Conservation (phyloP, 2,888 invertebrate genomes). For the Syritta pipiens region DNA sequence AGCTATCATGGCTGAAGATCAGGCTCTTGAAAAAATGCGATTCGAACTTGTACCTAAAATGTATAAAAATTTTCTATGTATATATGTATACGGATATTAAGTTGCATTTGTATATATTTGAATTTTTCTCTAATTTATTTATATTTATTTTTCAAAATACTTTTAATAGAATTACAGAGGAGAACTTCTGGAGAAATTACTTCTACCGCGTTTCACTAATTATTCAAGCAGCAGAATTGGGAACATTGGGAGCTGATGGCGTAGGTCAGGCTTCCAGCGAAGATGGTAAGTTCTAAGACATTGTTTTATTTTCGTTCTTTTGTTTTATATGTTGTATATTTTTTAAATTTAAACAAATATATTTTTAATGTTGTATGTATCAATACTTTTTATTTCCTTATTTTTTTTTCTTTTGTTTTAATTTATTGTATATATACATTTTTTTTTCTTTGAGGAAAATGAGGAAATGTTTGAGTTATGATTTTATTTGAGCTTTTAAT, state of each 20-base stretch:
- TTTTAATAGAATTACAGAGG: slow-evolving; percentile 90
- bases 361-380: slow-evolving; percentile 23
- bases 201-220: slow-evolving; percentile 99
- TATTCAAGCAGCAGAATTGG: slow-evolving; percentile 94
- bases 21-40: slow-evolving; percentile 98
- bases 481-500: slow-evolving; percentile 33
- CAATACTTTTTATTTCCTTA: slow-evolving; percentile 77
- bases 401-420: slow-evolving; percentile 75
- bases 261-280: slow-evolving; percentile 79
- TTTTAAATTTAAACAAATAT: slow-evolving; percentile 9
- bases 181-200: slow-evolving; percentile 99
- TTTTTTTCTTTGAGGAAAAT: slow-evolving; percentile 63
- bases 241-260: slow-evolving; percentile 79
- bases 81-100: background rate
- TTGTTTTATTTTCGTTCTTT: slow-evolving; percentile 43
- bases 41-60: slow-evolving; percentile 99
- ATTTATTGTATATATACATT: slow-evolving; percentile 19
- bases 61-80: slow-evolving; percentile 82
- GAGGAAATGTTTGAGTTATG: slow-evolving; percentile 59
- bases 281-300: slow-evolving; percentile 77
- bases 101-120: background rate
- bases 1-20: slow-evolving; percentile 96
- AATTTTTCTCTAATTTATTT: too few relatives aligned
- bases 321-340: slow-evolving; percentile 21
- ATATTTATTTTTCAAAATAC: too few relatives aligned